phyloP scores from a whole-genome alignment of 2,797 vertebrate genomes.

The Artibeus lituratus region DNA sequence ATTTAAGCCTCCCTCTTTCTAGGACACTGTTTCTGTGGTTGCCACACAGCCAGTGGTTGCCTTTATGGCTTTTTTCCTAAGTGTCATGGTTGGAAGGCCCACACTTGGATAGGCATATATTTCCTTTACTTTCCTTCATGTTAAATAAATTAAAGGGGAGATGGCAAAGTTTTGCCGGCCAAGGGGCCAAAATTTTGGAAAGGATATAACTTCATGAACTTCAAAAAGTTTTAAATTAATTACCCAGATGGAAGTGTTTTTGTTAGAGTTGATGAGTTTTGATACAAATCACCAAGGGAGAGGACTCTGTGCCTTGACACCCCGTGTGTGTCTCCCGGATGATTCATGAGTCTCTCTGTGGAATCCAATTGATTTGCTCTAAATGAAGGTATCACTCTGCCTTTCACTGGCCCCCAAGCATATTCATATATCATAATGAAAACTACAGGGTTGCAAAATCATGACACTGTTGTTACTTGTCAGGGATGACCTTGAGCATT shows the following conservation, averaged over 20 bases:
- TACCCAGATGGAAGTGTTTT: slow-evolving; percentile 32
- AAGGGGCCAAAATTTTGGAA: slow-evolving; percentile 39
- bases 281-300: slow-evolving; percentile 1
- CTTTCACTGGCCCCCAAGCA: slow-evolving; percentile 23
- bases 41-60: neutral
- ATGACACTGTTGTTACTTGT: slow-evolving; percentile 6
- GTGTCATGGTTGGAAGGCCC: neutral
- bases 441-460: slow-evolving; percentile 23
- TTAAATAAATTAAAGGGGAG: slow-evolving; percentile 40
- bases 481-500: neutral
- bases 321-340: neutral
- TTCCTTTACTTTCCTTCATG: neutral
- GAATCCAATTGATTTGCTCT: slow-evolving; percentile 41
- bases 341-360: slow-evolving; percentile 14
- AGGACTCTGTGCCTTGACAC: neutral
- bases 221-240: slow-evolving; percentile 39
- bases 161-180: slow-evolving; percentile 21
- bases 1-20: neutral
- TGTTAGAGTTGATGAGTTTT: slow-evolving; percentile 44
- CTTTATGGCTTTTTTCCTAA: neutral
- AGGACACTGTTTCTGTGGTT: neutral
- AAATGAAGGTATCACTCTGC: slow-evolving; percentile 46
- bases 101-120: neutral
- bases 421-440: slow-evolving; percentile 4
- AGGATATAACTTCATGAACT: slow-evolving; percentile 21